Evolutionary conservation across 2,113 vertebrate species (phyloP).

Genomic region (Psettodes erumei): DNA sequence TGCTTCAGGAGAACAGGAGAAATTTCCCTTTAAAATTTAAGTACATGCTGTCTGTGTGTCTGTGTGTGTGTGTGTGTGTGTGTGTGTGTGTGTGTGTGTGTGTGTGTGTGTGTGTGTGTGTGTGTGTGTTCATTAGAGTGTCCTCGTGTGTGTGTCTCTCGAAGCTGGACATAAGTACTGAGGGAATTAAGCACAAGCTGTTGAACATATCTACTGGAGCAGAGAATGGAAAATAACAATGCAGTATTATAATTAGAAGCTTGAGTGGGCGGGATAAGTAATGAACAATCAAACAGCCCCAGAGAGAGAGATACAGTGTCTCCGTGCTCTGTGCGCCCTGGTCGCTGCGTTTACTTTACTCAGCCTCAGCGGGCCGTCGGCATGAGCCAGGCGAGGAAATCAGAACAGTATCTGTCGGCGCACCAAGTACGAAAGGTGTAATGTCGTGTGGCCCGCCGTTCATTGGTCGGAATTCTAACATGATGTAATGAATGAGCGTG

Average conservation of each 20-base stretch:
- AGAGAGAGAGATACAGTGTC: constrained; percentile 30
- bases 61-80: too few species aligned
- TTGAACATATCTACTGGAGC: constrained; percentile 45
- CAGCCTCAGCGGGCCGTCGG: too few species aligned
- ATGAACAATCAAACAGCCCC: constrained; percentile 36
- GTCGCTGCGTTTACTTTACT: too few species aligned
- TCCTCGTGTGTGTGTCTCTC: constrained; percentile 1
- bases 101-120: too few species aligned
- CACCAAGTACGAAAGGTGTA: too few species aligned
- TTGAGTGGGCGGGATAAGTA: constrained; percentile 54
- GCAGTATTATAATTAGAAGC: constrained; percentile 59
- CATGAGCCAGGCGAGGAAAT: too few species aligned
- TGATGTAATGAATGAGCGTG: background rate
- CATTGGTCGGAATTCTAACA: constrained; percentile 1
- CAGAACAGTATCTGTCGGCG: too few species aligned
- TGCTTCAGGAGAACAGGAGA: background rate
- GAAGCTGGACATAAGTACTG: constrained; percentile 32
- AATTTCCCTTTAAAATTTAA: background rate
- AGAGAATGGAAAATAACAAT: constrained; percentile 57
- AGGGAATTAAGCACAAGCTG: constrained; percentile 51
- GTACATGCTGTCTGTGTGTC: background rate
- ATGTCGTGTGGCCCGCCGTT: too few species aligned
- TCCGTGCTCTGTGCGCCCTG: constrained; percentile 30
- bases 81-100: too few species aligned
- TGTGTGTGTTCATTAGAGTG: constrained; percentile 1